Evolutionary conservation across 2,797 vertebrate genomes (phyloP), one percentile per base, ranked within the genome.

Genomic region (Tokudaia muenninki): DNA sequence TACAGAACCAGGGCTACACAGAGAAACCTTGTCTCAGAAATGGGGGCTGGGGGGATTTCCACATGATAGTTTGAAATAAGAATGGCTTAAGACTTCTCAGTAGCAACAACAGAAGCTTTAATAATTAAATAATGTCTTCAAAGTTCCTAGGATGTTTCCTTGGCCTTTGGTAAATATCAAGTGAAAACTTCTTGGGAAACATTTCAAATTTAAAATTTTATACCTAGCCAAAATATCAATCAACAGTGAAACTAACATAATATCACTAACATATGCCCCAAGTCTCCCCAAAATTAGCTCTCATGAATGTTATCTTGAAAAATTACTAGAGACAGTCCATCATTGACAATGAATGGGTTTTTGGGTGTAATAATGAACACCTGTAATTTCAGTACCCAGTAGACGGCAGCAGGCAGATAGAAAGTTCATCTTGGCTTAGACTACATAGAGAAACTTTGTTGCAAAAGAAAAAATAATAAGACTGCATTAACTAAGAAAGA

Each of bases 131-230:
- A 67, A 89, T 75, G 61, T 2, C 21, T 61, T 90, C 24, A 80
- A 92, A 31, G 26, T 86, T 92, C 78, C 87, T 90, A 74, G 65
- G 82, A 87, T 94, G 21, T 24, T 72, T 74, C 50, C 16, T 37
- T 87, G 84, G 50, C 50, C 34, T 52, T 72, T 87, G 50, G n/a
- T 24, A 72, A 72, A 55, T 70, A 37, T 41, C 84, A 87, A 87
- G n/a, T 55, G 50, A 87, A 77, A 92, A 37, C 34, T 86, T 95
- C 81, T 92, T 92, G 65, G 72, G 67, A 82, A 93, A 79, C 81
- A 88, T 88, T 94, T 89, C 14, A 55, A 94, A 10, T 81, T 37
- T 94, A 86, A 75, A 96, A 95, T 82, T 90, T 65, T 55, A 57
- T 70, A 41, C 31, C 24, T 78, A 93, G 16, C 44, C 34, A 94